Conservation (phyloP, 2,888 invertebrate species). For the Eurytoma adleriae region DNA sequence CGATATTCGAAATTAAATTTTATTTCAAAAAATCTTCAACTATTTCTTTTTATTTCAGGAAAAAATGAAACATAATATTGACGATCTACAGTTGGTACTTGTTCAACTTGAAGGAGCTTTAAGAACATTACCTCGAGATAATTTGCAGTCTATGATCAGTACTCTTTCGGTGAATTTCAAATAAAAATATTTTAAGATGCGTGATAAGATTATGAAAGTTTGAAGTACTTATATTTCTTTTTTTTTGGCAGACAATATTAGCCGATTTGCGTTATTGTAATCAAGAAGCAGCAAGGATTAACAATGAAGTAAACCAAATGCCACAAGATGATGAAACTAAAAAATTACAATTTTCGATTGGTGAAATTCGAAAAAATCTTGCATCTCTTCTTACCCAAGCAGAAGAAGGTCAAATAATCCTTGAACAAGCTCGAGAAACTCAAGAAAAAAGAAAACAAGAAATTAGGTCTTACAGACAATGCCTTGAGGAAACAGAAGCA, state of each 20-base stretch:
- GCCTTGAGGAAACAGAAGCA: constrained; percentile 70
- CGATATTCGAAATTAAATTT: constrained; percentile 15
- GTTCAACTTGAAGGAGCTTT: constrained; percentile 83
- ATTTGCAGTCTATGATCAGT: constrained; percentile 84
- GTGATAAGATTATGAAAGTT: background rate
- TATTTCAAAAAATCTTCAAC: background rate
- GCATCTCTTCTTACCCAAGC: constrained; percentile 83
- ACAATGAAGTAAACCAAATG: constrained; percentile 80
- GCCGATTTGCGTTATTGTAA: constrained; percentile 84
- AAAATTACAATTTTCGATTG: constrained; percentile 78
- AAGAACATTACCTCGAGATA: constrained; percentile 83
- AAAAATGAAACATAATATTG: constrained; percentile 79
- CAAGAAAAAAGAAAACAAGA: constrained; percentile 79
- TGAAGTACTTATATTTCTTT: constrained; percentile 55
- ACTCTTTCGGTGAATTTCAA: constrained; percentile 83
- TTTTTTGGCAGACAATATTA: constrained; percentile 81
- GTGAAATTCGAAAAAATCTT: constrained; percentile 81
- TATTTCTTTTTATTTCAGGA: constrained; percentile 66
- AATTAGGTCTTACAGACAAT: constrained; percentile 72
- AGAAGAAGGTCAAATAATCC: constrained; percentile 80
- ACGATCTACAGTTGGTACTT: constrained; percentile 83
- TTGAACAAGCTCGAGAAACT: constrained; percentile 78
- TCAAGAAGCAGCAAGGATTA: constrained; percentile 81
- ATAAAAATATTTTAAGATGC: background rate
- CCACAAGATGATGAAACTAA: constrained; percentile 83